phyloP scores from a whole-genome alignment of 92 coral and sea anemone genomes.

The Ricordea florida region DNA sequence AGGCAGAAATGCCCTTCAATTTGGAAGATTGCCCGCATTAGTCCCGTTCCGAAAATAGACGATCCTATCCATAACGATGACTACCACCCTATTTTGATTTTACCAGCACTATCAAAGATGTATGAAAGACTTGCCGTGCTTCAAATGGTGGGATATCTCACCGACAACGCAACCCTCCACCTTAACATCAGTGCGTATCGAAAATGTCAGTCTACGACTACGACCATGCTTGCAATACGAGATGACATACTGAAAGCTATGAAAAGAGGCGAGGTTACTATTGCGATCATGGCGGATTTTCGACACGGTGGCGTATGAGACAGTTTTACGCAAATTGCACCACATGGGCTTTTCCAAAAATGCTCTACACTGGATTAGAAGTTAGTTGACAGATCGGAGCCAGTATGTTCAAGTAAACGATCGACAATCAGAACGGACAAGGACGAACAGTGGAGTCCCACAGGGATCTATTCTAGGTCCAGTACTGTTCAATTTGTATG shows the following conservation, averaged over 20 bases:
- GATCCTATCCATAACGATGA: background rate
- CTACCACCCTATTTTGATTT: constrained; percentile 8
- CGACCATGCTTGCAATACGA: constrained; percentile 3
- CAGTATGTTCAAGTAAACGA: no score
- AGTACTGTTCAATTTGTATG: no score
- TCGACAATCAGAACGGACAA: no score
- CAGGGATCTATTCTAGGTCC: no score
- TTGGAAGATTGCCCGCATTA: constrained; percentile 37
- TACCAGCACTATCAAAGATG: constrained; percentile 2
- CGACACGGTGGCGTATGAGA: no score
- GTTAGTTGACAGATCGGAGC: no score
- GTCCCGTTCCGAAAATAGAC: constrained; percentile 30
- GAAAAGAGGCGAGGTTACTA: constrained; percentile 1
- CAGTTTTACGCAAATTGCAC: no score
- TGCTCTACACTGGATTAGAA: no score
- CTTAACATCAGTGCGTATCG: constrained; percentile 26
- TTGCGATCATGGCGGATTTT: background rate
- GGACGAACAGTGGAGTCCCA: no score
- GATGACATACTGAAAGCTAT: constrained; percentile 1
- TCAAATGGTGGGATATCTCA: background rate
- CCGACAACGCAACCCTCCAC: background rate
- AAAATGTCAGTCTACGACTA: constrained; percentile 1
- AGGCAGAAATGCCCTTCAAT: background rate
- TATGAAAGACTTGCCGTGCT: constrained; percentile 1
- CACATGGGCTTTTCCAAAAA: no score